Percentiles rank a stretch among this genome's conserved stretches.
Evolutionary conservation across 2,888 invertebrate species (phyloP).

Genomic region (Rhodophaea formosa): DNA sequence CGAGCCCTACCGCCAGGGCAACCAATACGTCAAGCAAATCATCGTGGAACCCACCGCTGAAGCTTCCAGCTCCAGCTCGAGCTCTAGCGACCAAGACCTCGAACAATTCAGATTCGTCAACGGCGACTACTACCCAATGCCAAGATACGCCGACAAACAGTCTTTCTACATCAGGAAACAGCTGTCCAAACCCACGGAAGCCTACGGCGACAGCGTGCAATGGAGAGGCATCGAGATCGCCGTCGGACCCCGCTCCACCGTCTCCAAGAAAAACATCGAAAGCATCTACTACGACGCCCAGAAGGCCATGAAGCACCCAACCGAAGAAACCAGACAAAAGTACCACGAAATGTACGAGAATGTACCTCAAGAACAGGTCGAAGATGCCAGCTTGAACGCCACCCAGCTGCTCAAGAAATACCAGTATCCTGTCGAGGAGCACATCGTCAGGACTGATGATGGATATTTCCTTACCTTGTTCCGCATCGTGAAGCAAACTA

Average conservation of each 20-base stretch:
- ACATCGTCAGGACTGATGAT: conserved; percentile 41
- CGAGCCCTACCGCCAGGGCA: conserved; percentile 25
- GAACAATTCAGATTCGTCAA: conserved; percentile 3
- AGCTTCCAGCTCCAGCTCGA: not conserved
- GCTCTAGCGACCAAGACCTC: conserved; percentile 1
- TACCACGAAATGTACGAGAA: conserved; percentile 43
- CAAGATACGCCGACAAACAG: conserved; percentile 29
- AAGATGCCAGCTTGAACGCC: conserved; percentile 48
- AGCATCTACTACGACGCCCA: conserved; percentile 59
- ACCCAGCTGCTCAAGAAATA: conserved; percentile 59
- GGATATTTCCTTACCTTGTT: conserved; percentile 54
- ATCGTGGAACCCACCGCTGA: conserved; percentile 28
- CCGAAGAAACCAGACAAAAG: conserved; percentile 41
- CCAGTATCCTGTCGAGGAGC: conserved; percentile 60
- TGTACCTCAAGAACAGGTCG: conserved; percentile 37
- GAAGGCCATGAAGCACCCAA: conserved; percentile 52
- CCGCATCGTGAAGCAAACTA: conserved; percentile 52
- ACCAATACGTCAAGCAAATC: conserved; percentile 23
- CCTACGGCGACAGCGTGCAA: conserved; percentile 41
- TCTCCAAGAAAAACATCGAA: conserved; percentile 50
- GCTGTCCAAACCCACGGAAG: conserved; percentile 31
- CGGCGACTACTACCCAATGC: conserved; percentile 7
- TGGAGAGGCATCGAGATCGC: conserved; percentile 52
- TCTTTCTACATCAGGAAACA: conserved; percentile 37
- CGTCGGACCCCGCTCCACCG: conserved; percentile 37